Evolutionary conservation across 2,888 invertebrate genomes (phyloP).

Genomic region (Torymus tubicola): DNA sequence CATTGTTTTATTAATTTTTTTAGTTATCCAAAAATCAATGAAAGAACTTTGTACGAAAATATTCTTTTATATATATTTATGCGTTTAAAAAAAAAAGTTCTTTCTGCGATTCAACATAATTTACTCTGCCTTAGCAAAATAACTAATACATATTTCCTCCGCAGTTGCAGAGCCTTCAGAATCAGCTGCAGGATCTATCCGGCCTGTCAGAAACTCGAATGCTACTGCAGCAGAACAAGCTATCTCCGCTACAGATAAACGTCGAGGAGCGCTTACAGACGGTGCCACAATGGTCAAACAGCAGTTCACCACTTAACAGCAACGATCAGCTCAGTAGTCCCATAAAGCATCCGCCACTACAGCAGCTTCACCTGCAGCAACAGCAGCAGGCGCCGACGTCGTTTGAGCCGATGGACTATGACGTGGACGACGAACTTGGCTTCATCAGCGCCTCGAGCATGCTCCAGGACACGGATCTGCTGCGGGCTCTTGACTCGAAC

Average conservation of each 20-base stretch:
- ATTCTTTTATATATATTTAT: too few species aligned
- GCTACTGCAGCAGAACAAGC: slow-evolving; percentile 8
- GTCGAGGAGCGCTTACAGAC: slow-evolving; percentile 32
- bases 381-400: slow-evolving; percentile 1
- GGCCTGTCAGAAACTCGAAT: background rate
- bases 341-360: background rate
- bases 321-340: background rate
- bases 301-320: background rate
- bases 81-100: too few species aligned
- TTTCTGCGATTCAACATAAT: too few species aligned
- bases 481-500: slow-evolving; percentile 38
- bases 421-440: slow-evolving; percentile 28
- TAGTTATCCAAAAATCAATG: too few species aligned
- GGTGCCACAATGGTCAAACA: slow-evolving; percentile 38
- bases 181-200: slow-evolving; percentile 20
- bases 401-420: slow-evolving; percentile 36
- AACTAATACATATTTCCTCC: background rate
- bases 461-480: slow-evolving; percentile 31
- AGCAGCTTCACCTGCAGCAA: slow-evolving; percentile 19
- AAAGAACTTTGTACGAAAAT: too few species aligned
- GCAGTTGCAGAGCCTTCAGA: slow-evolving; percentile 38
- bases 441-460: slow-evolving; percentile 26
- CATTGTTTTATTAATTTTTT: too few species aligned
- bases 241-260: slow-evolving; percentile 22
- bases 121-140: too few species aligned